Percentiles rank a stretch among this genome's conserved stretches.
Evolutionary conservation across 2,113 vertebrate species (phyloP).

Genomic region (Clinocottus analis): DNA sequence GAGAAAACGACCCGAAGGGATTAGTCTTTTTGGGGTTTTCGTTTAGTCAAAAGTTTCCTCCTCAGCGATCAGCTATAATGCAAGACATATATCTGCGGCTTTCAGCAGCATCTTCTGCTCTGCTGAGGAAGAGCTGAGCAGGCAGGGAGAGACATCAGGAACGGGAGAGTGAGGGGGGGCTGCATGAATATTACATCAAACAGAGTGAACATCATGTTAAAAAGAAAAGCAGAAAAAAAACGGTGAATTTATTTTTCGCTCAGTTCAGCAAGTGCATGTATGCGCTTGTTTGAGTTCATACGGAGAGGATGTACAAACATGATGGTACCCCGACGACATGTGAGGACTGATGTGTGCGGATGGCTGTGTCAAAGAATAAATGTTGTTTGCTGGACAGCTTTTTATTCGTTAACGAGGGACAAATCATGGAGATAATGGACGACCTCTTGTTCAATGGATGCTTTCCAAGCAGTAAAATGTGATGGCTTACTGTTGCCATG

Average conservation of each 20-base stretch:
- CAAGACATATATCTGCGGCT: slow-evolving; percentile 48
- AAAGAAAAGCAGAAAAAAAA: slow-evolving; percentile 74
- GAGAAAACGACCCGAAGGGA: slow-evolving; percentile 39
- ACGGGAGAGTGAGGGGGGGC: slow-evolving; percentile 2
- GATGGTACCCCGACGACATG: neutral
- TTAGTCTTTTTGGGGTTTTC: slow-evolving; percentile 13
- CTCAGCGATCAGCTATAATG: slow-evolving; percentile 35
- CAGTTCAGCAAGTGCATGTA: neutral
- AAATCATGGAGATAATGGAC: slow-evolving; percentile 44
- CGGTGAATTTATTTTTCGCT: slow-evolving; percentile 27
- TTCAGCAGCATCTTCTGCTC: slow-evolving; percentile 45
- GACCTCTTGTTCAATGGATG: slow-evolving; percentile 32
- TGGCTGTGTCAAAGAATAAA: slow-evolving; percentile 7
- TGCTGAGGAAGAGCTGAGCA: slow-evolving; percentile 42
- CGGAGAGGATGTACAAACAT: slow-evolving; percentile 17
- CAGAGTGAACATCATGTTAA: slow-evolving; percentile 44
- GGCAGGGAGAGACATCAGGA: slow-evolving; percentile 29
- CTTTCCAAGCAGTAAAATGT: slow-evolving; percentile 15
- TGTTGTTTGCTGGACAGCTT: slow-evolving; percentile 12
- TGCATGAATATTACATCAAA: slow-evolving; percentile 81
- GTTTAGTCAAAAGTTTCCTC: slow-evolving; percentile 42
- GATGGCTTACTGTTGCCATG: slow-evolving; percentile 68
- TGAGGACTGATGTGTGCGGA: neutral
- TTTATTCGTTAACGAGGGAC: slow-evolving; percentile 29
- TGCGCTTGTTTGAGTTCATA: slow-evolving; percentile 15